Evolutionary conservation across 2,888 invertebrate species (phyloP).

Genomic region (Hydrotaea cyrtoneurina): DNA sequence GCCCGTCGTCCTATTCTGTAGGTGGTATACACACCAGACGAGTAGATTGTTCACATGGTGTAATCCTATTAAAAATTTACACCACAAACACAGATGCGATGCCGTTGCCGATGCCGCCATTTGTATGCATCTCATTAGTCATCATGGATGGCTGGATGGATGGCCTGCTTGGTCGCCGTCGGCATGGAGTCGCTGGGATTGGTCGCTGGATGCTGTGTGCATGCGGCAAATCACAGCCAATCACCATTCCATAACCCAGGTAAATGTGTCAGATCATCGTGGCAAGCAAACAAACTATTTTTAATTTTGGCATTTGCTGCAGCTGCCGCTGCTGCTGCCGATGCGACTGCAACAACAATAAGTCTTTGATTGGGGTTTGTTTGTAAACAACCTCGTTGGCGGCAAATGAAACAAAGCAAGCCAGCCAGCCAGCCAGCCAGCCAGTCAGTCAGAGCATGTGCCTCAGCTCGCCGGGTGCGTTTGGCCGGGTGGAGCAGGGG

Average conservation of each 20-base stretch:
- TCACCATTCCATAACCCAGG: constrained; percentile 23
- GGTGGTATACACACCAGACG: background rate
- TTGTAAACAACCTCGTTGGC: constrained; percentile 16
- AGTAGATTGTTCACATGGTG: background rate
- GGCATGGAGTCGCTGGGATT: constrained; percentile 5
- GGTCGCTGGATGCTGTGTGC: constrained; percentile 1
- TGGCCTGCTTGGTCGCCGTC: background rate
- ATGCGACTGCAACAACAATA: background rate
- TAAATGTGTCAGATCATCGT: background rate
- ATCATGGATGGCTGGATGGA: background rate
- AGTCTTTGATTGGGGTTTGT: constrained; percentile 24
- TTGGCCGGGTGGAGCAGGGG: constrained; percentile 15
- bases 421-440: background rate
- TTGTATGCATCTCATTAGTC: constrained; percentile 35
- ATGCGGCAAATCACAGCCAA: constrained; percentile 38
- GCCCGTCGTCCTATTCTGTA: background rate
- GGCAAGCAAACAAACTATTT: constrained; percentile 17
- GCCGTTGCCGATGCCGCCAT: constrained; percentile 2
- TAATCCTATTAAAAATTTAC: constrained; percentile 36
- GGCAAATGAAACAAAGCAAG: background rate
- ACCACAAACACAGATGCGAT: background rate
- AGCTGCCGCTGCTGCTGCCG: background rate
- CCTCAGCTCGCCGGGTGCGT: background rate
- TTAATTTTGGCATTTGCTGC: constrained; percentile 20
- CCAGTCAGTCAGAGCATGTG: background rate